Evolutionary conservation across 2,888 invertebrate species (phyloP), one percentile per base, ranked within the genome.

Genomic region (Leptopilina drosophilae): DNA sequence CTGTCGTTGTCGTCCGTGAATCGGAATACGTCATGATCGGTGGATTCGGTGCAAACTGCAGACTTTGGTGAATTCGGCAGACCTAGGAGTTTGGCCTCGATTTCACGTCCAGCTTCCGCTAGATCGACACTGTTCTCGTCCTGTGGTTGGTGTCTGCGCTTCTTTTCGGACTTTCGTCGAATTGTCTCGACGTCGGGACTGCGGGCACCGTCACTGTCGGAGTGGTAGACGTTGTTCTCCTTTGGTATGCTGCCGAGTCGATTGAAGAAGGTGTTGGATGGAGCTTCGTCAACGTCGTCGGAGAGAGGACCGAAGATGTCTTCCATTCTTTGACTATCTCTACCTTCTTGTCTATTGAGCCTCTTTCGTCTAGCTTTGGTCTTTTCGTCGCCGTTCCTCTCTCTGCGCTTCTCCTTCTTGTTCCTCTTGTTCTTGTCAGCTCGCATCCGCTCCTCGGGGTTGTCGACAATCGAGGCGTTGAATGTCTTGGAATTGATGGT

Each of bases 231-330:
- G 42, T 90, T 89, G 77, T 90, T 91, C 49, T 90, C 90, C 8
- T 87, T 82, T 4, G 89, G 84, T 7, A 89, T 85, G 49, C 86
- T 89, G 26, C 81, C 80, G 2, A 75, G 75, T 77, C 80, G 76
- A 69, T 90, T 90, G 83, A 89, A 92, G 79, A 89, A 91, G 0
- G 88, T 87, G 76, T 90, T 89, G n/a, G 88, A 86, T 0, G 90
- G 87, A 11, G 84, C 86, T 40, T 91, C 91, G 56, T 92, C 91
- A 83, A 95, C 95, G 85, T 97, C 96, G 87, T 96, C 97, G 0
- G 97, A 97, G 81, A 97, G 93, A 12, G 97, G 96, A 0, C 97
- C 97, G 92, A 97, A 97, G 82, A 97, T 97, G 85, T 96, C 97
- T 90, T 97, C 96, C 95, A 97, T 96, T 92, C 96, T 82, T 80